Evolutionary conservation across 2,113 vertebrate genomes (phyloP).

Genomic region (Dicaeum eximium): DNA sequence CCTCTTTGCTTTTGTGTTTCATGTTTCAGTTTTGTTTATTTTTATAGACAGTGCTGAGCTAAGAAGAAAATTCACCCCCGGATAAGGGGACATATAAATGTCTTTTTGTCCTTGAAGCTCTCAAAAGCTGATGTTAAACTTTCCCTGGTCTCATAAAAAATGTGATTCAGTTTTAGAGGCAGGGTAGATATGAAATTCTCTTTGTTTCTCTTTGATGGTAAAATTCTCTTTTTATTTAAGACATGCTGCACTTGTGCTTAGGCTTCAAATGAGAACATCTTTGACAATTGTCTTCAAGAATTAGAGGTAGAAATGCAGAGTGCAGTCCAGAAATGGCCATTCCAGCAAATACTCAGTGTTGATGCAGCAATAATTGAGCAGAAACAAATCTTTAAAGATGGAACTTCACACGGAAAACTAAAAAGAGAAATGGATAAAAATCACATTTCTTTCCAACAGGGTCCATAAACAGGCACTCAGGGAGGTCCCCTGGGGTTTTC

Average conservation of each 20-base stretch:
- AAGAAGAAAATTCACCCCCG: not conserved
- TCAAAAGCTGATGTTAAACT: not conserved
- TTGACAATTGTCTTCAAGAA: not conserved
- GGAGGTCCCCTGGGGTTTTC: not conserved
- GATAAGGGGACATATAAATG: not conserved
- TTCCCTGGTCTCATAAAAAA: not conserved
- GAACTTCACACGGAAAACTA: not conserved
- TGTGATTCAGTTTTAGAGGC: not conserved
- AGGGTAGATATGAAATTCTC: constrained; percentile 11
- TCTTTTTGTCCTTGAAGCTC: not conserved
- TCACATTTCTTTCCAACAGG: not conserved
- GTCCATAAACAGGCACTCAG: not conserved
- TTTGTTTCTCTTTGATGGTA: constrained; percentile 26
- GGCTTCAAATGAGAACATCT: not conserved
- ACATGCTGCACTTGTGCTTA: not conserved
- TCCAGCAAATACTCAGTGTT: not conserved
- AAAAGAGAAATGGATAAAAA: not conserved
- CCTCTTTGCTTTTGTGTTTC: not conserved
- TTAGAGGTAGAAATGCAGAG: not conserved
- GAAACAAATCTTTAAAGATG: not conserved
- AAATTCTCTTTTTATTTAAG: constrained; percentile 26
- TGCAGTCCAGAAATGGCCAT: not conserved
- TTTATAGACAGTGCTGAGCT: not conserved
- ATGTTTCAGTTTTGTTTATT: constrained; percentile 5
- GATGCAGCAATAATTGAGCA: not conserved